These are phyloP conservation scores for Trichechus manatus DNA, from an alignment of 2,113 vertebrate genomes.

Conservation along the genomic window DNA sequence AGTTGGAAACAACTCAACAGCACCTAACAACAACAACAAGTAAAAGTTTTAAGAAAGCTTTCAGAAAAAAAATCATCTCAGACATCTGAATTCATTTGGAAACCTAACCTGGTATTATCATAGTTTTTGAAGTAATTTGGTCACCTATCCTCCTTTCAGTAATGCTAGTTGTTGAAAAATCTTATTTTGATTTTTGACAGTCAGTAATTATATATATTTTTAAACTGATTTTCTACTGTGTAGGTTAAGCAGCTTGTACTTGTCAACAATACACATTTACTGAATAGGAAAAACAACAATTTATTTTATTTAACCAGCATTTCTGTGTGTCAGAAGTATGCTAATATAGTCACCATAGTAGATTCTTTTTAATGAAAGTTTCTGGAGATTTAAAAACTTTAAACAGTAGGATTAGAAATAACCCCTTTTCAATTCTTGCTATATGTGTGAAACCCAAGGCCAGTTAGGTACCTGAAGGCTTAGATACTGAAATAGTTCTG, in stretches of 20 bases:
- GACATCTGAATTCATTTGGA: constrained; percentile 67
- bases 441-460: not conserved
- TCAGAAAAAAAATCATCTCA: not conserved
- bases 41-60: constrained; percentile 67
- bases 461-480: not conserved
- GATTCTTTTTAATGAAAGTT: constrained; percentile 75
- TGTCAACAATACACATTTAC: constrained; percentile 72
- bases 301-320: constrained; percentile 76
- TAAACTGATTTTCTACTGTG: constrained; percentile 78
- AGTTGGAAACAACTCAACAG: too few relatives aligned
- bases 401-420: constrained; percentile 49
- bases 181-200: constrained; percentile 60
- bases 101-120: constrained; percentile 63
- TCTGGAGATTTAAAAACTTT: constrained; percentile 74
- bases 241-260: constrained; percentile 75
- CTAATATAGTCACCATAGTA: constrained; percentile 68
- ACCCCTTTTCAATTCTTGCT: constrained; percentile 15
- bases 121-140: constrained; percentile 75
- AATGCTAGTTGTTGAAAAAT: constrained; percentile 72
- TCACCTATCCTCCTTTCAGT: constrained; percentile 65
- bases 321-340: constrained; percentile 78
- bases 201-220: constrained; percentile 75
- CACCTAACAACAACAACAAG: constrained; percentile 11
- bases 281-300: constrained; percentile 72
- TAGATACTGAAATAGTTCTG: not conserved